Evolutionary conservation across 2,797 vertebrate genomes (phyloP).

Genomic region (Oryzias sinensis): DNA sequence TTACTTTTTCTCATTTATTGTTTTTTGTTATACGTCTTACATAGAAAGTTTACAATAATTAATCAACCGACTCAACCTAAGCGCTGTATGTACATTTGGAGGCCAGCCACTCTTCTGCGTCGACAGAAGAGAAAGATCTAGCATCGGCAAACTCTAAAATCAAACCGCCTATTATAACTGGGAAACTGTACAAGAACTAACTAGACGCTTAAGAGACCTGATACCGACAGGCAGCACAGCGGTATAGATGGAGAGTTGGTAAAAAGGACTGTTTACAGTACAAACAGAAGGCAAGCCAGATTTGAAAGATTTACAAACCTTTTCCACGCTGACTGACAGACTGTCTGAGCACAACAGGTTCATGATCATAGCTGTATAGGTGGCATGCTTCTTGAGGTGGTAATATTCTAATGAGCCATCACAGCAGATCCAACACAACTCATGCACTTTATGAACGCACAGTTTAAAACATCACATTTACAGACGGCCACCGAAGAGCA

Average conservation of each 20-base stretch:
- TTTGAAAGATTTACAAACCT: constrained; percentile 59
- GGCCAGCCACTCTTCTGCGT: constrained; percentile 46
- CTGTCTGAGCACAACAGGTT: constrained; percentile 56
- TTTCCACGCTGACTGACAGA: constrained; percentile 48
- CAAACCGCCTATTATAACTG: constrained; percentile 23
- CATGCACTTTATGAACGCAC: constrained; percentile 67
- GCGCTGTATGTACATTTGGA: constrained; percentile 53
- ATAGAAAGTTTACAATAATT: constrained; percentile 79
- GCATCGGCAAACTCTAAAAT: constrained; percentile 26
- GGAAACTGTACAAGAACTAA: constrained; percentile 6
- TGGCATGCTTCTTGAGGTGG: constrained; percentile 63
- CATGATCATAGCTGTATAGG: constrained; percentile 46
- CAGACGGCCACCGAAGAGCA: constrained; percentile 60
- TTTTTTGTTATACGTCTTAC: constrained; percentile 70
- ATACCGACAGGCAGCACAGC: constrained; percentile 13
- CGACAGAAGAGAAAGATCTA: constrained; percentile 36
- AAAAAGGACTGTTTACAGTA: constrained; percentile 19
- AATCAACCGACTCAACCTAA: constrained; percentile 50
- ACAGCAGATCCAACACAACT: constrained; percentile 61
- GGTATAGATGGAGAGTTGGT: constrained; percentile 18
- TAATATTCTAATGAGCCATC: constrained; percentile 40
- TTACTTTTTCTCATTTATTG: constrained; percentile 67
- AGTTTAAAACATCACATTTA: constrained; percentile 67
- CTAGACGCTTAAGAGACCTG: no score
- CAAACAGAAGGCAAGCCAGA: constrained; percentile 24